Evolutionary conservation across 2,797 vertebrate genomes (phyloP).

Genomic region (Myotis vivesi): DNA sequence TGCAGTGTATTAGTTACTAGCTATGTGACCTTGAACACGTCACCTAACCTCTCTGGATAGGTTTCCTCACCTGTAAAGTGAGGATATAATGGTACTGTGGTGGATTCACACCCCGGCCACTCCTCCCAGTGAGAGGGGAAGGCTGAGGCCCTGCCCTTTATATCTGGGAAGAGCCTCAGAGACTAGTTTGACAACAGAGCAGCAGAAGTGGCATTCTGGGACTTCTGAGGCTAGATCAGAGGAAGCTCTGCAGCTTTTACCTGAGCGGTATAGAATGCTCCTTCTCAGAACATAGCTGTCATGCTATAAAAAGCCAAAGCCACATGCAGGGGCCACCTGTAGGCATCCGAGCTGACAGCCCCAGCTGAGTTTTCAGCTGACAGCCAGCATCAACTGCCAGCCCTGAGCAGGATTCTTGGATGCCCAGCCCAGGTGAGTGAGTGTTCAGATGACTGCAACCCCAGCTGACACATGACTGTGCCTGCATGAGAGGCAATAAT

Average conservation of each 20-base stretch:
- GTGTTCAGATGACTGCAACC: background rate
- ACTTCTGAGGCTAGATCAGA: background rate
- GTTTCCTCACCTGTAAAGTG: background rate
- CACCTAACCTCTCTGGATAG: background rate
- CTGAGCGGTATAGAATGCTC: background rate
- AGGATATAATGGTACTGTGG: too few species aligned
- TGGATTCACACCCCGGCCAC: background rate
- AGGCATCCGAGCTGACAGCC: background rate
- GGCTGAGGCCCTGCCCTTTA: background rate
- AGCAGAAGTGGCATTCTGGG: background rate
- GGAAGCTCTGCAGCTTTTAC: background rate
- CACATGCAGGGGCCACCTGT: background rate
- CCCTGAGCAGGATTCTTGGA: background rate
- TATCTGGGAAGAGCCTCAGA: background rate
- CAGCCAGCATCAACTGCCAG: background rate
- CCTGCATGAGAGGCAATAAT: background rate
- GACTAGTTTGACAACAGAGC: background rate
- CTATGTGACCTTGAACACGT: background rate
- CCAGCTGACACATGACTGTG: background rate
- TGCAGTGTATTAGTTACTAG: background rate
- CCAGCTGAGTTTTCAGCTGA: background rate
- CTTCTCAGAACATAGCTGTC: conserved; percentile 21
- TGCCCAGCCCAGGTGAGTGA: background rate
- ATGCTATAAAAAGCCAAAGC: conserved; percentile 12
- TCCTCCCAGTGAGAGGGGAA: background rate